phyloP scores from a whole-genome alignment of 2,113 vertebrate genomes.

The Gadus macrocephalus region DNA sequence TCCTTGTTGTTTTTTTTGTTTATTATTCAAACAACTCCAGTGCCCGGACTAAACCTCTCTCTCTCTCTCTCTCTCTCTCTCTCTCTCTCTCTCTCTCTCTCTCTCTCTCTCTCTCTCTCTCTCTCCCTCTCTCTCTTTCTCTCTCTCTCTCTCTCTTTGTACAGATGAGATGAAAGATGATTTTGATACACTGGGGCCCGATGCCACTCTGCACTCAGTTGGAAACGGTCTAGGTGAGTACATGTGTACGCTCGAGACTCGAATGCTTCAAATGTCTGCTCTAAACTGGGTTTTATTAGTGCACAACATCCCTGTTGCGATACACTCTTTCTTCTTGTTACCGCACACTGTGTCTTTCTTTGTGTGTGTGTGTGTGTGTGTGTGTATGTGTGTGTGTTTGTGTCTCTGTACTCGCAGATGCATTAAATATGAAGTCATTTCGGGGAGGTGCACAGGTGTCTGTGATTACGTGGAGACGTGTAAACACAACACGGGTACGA shows the following conservation, averaged over 20 bases:
- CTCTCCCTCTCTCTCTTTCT: conserved; percentile 9
- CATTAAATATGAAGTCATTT: not conserved
- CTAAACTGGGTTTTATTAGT: not conserved
- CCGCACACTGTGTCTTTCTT: not conserved
- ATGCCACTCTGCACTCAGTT: conserved; percentile 82
- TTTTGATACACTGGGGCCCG: conserved; percentile 91
- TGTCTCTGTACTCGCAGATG: no score
- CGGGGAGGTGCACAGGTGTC: not conserved
- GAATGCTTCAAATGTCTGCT: not conserved
- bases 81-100: conserved; percentile 34
- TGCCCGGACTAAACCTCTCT: not conserved
- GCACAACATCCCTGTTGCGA: not conserved
- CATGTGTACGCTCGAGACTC: not conserved
- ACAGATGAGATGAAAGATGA: conserved; percentile 99
- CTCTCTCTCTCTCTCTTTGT: conserved; percentile 47
- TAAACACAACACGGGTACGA: no score
- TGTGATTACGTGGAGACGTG: not conserved
- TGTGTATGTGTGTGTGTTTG: conserved; percentile 21
- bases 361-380: conserved; percentile 2
- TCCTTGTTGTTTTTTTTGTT: conserved; percentile 8
- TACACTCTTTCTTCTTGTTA: not conserved
- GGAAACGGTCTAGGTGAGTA: conserved; percentile 95
- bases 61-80: conserved; percentile 53
- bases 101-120: no score
- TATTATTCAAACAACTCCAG: not conserved